phyloP scores from a whole-genome alignment of 2,797 vertebrate species.

The Pampus argenteus region DNA sequence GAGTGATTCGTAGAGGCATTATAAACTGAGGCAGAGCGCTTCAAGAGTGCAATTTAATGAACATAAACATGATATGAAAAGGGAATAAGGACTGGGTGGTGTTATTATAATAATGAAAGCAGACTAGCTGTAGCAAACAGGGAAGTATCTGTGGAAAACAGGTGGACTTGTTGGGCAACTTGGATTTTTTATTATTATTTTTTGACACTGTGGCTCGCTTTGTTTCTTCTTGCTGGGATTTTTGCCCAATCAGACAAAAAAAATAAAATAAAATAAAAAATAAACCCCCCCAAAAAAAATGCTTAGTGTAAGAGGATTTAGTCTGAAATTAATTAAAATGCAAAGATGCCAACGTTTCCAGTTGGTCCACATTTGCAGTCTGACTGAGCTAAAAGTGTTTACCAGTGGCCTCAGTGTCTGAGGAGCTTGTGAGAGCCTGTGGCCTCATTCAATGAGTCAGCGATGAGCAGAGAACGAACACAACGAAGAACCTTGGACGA shows the following conservation, averaged over 20 bases:
- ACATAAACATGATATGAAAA: constrained; percentile 15
- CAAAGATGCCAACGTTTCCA: constrained; percentile 52
- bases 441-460: constrained; percentile 25
- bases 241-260: constrained; percentile 58
- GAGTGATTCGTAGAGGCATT: constrained; percentile 43
- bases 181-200: no score
- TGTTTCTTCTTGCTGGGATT: constrained; percentile 63
- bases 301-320: constrained; percentile 53
- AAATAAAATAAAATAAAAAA: neutral
- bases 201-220: constrained; percentile 45
- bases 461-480: constrained; percentile 41
- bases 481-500: constrained; percentile 37
- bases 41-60: constrained; percentile 24
- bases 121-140: constrained; percentile 22
- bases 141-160: constrained; percentile 42
- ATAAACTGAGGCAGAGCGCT: constrained; percentile 37
- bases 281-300: constrained; percentile 47
- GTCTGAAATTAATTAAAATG: constrained; percentile 70
- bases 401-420: constrained; percentile 31
- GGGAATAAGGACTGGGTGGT: constrained; percentile 2
- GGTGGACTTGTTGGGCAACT: constrained; percentile 63
- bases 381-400: constrained; percentile 46
- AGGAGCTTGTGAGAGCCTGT: constrained; percentile 11
- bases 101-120: constrained; percentile 35
- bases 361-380: constrained; percentile 31